Base-by-base conservation (phyloP, 2,888 invertebrate genomes). In the Drosophila kanekoi region DNA sequence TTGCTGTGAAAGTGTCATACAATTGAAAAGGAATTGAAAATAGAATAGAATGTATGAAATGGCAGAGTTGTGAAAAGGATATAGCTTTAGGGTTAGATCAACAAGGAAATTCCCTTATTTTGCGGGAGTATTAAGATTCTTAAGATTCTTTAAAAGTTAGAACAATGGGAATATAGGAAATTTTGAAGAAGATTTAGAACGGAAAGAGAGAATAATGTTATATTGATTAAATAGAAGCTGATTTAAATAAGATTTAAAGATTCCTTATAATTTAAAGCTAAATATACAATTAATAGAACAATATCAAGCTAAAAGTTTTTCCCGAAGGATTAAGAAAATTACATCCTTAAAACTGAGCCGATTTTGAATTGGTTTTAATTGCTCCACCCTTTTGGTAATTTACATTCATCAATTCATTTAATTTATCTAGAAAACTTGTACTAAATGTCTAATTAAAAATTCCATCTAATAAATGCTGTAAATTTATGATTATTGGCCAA, bases 1-100 rank as follows among this genome's bases (percentile, higher is more conserved):
- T 47, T 44, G 44, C 23, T 33, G 38, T n/a, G 52, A 76, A 64
- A 72, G 33, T 78, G 67, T 62, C 58, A 48, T 58, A 51, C 64
- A 77, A 81, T 87, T 84, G 81, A 84, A 81, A 68, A 63, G 51
- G 53, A 63, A 54, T 57, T 58, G 40, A 37, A 47, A 48, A 43
- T 28, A 43, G 20, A 33, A 33, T 4, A 0, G 8, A 44, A 32
- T 3, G 3, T 35, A 38, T 43, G 16, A 23, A 28, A 59, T 35
- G 5, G 20, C 10, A 37, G 14, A 28, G 54, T 18, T 45, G 3
- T 18, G 16, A 43, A 44, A 35, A 20, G 14, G 44, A 18, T 47
- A 16, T 23, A 16, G 28, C 13, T 4, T 16, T 40, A 52, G 51
- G 51, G 28, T 52, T 52, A 28, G 35, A 2, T 0, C 20, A 18